A percentile compares a stretch with the other conserved stretches of the same genome.
phyloP scores from a whole-genome alignment of 2,797 vertebrate genomes.

The Phataginus tricuspis region DNA sequence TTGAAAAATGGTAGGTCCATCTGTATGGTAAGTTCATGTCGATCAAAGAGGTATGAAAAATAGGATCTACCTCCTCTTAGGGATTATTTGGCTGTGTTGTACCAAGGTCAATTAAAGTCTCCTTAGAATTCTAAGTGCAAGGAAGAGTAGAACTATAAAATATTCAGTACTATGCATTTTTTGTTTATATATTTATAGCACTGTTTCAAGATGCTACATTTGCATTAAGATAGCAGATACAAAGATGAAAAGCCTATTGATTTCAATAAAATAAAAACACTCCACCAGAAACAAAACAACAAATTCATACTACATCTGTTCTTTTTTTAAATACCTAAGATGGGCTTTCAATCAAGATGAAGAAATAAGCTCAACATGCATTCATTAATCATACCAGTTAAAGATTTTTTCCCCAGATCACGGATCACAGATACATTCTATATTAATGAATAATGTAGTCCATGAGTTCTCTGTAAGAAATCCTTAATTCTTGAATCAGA shows the following conservation, averaged over 20 bases:
- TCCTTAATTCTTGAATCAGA: slow-evolving; percentile 39
- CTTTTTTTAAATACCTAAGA: not conserved
- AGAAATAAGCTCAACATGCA: slow-evolving; percentile 32
- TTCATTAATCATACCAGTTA: slow-evolving; percentile 19
- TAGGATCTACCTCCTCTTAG: not conserved
- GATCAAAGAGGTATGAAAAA: slow-evolving; percentile 56
- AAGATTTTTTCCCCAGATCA: not conserved
- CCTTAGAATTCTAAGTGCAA: slow-evolving; percentile 34
- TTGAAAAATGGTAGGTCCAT: slow-evolving; percentile 70
- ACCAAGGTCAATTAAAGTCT: slow-evolving; percentile 28
- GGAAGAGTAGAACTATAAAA: slow-evolving; percentile 35
- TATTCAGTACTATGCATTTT: not conserved
- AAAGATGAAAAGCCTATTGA: slow-evolving; percentile 2
- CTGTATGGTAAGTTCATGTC: slow-evolving; percentile 47
- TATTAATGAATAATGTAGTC: not conserved
- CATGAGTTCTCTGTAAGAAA: slow-evolving; percentile 17
- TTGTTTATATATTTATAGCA: slow-evolving; percentile 5
- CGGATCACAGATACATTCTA: not conserved
- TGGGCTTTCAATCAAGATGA: slow-evolving; percentile 36
- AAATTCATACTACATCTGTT: not conserved
- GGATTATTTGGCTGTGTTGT: slow-evolving; percentile 33
- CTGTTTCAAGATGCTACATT: slow-evolving; percentile 34
- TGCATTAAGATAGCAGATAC: not conserved
- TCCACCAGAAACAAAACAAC: not conserved
- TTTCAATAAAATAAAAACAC: slow-evolving; percentile 43